phyloP scores from a whole-genome alignment of 2,888 invertebrate genomes.

The Brachynemurus nebulosus region DNA sequence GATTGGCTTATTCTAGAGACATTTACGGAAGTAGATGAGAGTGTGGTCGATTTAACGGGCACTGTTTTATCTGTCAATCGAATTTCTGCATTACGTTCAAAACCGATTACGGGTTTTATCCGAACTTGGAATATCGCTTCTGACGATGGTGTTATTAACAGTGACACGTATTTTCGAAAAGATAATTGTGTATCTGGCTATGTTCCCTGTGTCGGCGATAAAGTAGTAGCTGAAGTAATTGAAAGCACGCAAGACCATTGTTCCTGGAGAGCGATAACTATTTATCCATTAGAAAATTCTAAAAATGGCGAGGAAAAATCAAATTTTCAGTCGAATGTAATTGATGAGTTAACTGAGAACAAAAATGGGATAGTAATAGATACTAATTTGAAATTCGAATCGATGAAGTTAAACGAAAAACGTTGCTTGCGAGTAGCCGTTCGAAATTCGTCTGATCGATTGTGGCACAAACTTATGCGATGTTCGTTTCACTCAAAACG shows the following conservation, averaged over 20 bases:
- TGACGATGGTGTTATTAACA: constrained; percentile 41
- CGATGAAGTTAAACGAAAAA: constrained; percentile 29
- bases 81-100: constrained; percentile 44
- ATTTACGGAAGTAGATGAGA: constrained; percentile 44
- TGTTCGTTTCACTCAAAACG: constrained; percentile 38
- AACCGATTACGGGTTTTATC: constrained; percentile 37
- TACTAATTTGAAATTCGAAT: constrained; percentile 28
- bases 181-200: constrained; percentile 38
- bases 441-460: constrained; percentile 31
- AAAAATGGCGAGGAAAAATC: constrained; percentile 11
- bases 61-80: constrained; percentile 46
- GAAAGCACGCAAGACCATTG: constrained; percentile 52
- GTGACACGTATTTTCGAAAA: constrained; percentile 43
- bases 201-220: constrained; percentile 42
- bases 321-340: neutral
- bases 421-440: constrained; percentile 34
- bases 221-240: constrained; percentile 51
- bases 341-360: constrained; percentile 26
- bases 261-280: constrained; percentile 44
- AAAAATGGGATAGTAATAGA: constrained; percentile 39
- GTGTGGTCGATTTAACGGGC: constrained; percentile 35
- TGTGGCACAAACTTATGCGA: constrained; percentile 33
- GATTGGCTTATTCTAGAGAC: constrained; percentile 54
- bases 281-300: constrained; percentile 25
- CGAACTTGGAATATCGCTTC: constrained; percentile 28